A percentile compares a stretch with the other conserved stretches of the same genome.
phyloP scores from a whole-genome alignment of 2,797 vertebrate genomes.

The Falco concolor region DNA sequence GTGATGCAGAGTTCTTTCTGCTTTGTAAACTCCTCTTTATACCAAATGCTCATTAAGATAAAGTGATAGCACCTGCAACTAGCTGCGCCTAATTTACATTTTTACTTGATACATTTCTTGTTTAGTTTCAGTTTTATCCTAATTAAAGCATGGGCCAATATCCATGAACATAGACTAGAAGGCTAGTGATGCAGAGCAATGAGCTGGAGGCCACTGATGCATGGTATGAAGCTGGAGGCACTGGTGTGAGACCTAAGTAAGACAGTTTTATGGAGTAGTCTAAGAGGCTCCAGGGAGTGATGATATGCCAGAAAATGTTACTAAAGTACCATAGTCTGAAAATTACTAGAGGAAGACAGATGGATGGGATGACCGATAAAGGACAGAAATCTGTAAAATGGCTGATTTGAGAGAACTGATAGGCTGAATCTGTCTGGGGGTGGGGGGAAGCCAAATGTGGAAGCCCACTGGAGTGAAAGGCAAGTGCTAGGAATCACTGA shows the following conservation, averaged over 20 bases:
- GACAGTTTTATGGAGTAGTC: constrained; percentile 33
- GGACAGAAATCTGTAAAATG: constrained; percentile 50
- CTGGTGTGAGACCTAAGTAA: neutral
- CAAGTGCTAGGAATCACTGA: neutral
- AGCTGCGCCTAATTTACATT: constrained; percentile 13
- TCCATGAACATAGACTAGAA: neutral
- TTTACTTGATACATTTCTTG: neutral
- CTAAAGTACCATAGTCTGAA: constrained; percentile 21
- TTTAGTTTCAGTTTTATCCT: neutral
- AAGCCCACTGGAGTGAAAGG: neutral
- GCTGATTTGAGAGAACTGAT: neutral
- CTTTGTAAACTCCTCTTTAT: neutral
- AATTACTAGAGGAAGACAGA: constrained; percentile 64
- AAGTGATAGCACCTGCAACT: constrained; percentile 7
- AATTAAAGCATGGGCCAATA: neutral
- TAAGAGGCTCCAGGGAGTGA: constrained; percentile 36
- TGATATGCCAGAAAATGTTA: constrained; percentile 38
- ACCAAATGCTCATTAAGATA: neutral
- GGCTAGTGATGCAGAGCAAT: neutral
- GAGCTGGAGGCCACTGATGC: neutral
- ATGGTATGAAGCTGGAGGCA: neutral
- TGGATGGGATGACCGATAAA: constrained; percentile 46
- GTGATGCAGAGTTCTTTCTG: neutral
- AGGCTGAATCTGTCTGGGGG: neutral
- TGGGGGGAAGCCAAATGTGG: neutral